A percentile compares a stretch with the other conserved stretches of the same genome.
These are phyloP conservation scores for Neoarius graeffei DNA, from an alignment of 2,113 vertebrate species.

Conservation along the genomic window DNA sequence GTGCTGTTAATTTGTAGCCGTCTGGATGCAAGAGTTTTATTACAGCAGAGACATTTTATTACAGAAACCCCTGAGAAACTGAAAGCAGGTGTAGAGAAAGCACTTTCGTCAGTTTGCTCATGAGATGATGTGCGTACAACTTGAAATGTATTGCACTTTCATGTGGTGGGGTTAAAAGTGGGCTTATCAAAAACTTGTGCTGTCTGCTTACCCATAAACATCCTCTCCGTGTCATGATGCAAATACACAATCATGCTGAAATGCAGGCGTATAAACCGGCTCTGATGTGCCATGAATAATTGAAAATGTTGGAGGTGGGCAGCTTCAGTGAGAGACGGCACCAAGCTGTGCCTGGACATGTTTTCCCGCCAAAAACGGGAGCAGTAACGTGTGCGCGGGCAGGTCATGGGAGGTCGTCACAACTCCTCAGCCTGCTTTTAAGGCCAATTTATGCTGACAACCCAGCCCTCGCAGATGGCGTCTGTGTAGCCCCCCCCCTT, in stretches of 20 bases:
- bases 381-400: constrained; percentile 52
- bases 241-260: neutral
- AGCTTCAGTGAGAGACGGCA: constrained; percentile 46
- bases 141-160: neutral
- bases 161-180: neutral
- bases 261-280: neutral
- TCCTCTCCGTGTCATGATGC: neutral
- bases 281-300: constrained; percentile 36
- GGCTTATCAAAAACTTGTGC: neutral
- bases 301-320: constrained; percentile 43
- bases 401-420: constrained; percentile 30
- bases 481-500: too few species aligned
- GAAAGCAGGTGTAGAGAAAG: neutral
- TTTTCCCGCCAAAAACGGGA: constrained; percentile 39
- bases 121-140: neutral
- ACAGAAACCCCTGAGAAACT: neutral
- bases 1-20: neutral
- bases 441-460: too few species aligned
- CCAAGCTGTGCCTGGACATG: constrained; percentile 46
- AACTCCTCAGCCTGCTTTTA: constrained; percentile 26
- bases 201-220: neutral
- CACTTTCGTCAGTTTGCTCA: neutral
- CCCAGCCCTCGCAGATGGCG: too few species aligned
- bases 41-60: neutral
- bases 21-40: neutral